These are phyloP conservation scores for Apamea monoglypha DNA, from an alignment of 2,888 invertebrate species.

Conservation along the genomic window DNA sequence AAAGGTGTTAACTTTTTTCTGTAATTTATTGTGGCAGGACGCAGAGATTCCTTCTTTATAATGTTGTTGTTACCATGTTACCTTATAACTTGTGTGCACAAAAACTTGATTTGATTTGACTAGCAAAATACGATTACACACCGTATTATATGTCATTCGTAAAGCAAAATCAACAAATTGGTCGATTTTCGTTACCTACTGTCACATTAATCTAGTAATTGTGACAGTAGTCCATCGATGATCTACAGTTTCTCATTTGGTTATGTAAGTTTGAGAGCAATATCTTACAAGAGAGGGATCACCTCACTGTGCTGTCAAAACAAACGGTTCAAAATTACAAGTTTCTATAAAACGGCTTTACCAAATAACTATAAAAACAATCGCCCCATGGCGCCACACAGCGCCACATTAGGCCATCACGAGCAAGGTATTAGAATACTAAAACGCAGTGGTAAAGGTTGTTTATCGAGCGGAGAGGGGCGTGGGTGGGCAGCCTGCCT, in stretches of 20 bases:
- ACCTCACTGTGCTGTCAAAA: slow-evolving; percentile 14
- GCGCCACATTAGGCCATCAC: slow-evolving; percentile 78
- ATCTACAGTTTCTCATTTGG: not conserved
- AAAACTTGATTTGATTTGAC: not conserved
- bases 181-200: not conserved
- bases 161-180: too few species aligned
- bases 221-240: too few species aligned
- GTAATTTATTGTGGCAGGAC: not conserved
- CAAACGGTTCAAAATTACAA: slow-evolving; percentile 30
- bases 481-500: slow-evolving; percentile 81
- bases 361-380: slow-evolving; percentile 69
- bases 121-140: too few species aligned
- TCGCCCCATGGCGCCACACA: slow-evolving; percentile 78
- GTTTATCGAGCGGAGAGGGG: slow-evolving; percentile 75
- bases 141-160: not conserved
- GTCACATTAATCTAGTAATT: not conserved
- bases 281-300: not conserved
- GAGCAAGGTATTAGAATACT: slow-evolving; percentile 76
- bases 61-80: not conserved
- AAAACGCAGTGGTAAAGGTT: slow-evolving; percentile 74
- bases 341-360: slow-evolving; percentile 43
- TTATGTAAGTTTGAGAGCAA: not conserved
- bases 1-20: not conserved
- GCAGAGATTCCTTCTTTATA: not conserved
- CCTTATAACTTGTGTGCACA: not conserved